Evolutionary conservation across 2,888 invertebrate species (phyloP), one percentile per base, ranked within the genome.

Genomic region (Cephonodes hylas): DNA sequence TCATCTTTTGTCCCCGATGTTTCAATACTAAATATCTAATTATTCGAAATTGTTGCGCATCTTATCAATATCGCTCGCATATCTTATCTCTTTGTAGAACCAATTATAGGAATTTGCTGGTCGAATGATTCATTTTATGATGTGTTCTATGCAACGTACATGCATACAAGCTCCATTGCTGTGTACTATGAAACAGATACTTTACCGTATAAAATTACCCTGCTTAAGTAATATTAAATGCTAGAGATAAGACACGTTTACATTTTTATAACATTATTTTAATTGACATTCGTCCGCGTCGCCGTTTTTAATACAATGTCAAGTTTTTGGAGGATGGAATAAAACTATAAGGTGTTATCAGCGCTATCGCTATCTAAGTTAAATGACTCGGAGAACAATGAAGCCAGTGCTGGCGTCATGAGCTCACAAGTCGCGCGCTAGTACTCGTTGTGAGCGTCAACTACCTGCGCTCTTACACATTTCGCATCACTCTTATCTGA

Each of bases 301-400:
- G 1, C 31, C 15, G 15, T 31, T 31, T 15, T 53, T 18, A n/a
- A 10, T 15, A 53, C 27, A 18, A 48, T 31, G 15, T 31, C 31
- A 31, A 31, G 53, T 53, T 18, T 27, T 31, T 18, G 31, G 8
- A 53, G 53, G 70, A 74, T 72, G 69, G 74, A 75, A 76, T 77
- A 79, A 74, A 73, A 79, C 71, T 69, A 68, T 61, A 62, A 63
- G 45, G 61, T 65, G 83, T 91, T 91, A 91, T 92, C 91, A 89
- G 83, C 76, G 74, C 75, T 90, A 90, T 90, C 91, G 88, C 87
- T 91, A 91, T 91, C 91, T 90, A 81, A 85, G 85, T 86, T 83
- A 86, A 86, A 87, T 88, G 88, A 86, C 83, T 81, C 83, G 76
- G 81, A 83, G 83, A 86, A 85, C 82, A 85, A 86, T 85, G 83